These are phyloP conservation scores for Portunus trituberculatus DNA, from an alignment of 1,140 invertebrate species.

Conservation along the genomic window DNA sequence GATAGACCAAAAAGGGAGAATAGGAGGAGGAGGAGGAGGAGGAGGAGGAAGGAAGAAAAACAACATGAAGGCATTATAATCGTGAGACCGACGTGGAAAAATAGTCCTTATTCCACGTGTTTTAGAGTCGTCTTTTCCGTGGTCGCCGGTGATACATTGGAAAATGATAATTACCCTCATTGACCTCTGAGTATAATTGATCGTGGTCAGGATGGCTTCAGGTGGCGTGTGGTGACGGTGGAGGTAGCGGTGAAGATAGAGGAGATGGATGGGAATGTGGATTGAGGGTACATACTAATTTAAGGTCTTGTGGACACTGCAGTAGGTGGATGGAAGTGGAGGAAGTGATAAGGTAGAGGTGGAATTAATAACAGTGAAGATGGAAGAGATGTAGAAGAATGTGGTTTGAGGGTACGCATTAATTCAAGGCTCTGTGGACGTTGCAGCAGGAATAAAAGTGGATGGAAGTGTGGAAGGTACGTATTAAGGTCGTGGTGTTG, in stretches of 20 bases:
- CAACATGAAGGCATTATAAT: not conserved
- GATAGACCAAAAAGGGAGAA: not conserved
- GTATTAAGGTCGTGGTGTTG: too few relatives aligned
- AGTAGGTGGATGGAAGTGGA: too few relatives aligned
- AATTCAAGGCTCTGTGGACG: too few relatives aligned
- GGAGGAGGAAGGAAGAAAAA: not conserved
- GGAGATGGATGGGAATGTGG: too few relatives aligned
- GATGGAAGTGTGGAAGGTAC: too few relatives aligned
- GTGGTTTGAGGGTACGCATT: too few relatives aligned
- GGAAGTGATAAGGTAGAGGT: too few relatives aligned
- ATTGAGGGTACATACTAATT: too few relatives aligned
- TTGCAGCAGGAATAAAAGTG: too few relatives aligned
- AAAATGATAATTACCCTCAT: conserved; percentile 14
- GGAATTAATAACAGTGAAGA: too few relatives aligned
- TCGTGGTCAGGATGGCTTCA: not conserved
- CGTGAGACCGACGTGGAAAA: not conserved
- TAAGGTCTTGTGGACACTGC: too few relatives aligned
- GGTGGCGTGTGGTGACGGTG: not conserved
- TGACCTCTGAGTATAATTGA: conserved; percentile 5
- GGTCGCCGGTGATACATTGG: not conserved
- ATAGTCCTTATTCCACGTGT: not conserved
- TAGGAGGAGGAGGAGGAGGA: not conserved
- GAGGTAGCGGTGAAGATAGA: not conserved
- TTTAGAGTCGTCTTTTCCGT: not conserved
- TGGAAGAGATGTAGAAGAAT: too few relatives aligned